Evolutionary conservation across 2,888 invertebrate species (phyloP).

Genomic region (Diarsia dahlii): DNA sequence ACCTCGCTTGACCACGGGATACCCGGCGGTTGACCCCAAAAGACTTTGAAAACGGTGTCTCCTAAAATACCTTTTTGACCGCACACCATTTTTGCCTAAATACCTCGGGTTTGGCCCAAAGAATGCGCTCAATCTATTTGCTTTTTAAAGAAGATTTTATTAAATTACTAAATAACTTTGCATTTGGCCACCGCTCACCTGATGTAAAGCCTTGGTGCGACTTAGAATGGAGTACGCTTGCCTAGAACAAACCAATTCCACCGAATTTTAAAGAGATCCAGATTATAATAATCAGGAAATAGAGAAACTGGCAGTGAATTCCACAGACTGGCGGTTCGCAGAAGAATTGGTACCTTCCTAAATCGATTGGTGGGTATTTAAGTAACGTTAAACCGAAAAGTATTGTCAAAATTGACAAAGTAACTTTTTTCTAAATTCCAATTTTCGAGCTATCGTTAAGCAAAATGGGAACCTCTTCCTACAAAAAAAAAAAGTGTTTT

Average conservation of each 20-base stretch:
- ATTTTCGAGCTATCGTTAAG: no score
- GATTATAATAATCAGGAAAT: background rate
- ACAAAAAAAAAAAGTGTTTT: background rate
- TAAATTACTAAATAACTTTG: background rate
- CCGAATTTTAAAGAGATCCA: background rate
- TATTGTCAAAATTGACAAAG: no score
- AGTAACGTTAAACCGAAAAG: no score
- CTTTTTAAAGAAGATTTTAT: background rate
- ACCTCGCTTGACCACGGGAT: constrained; percentile 5
- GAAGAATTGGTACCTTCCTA: background rate
- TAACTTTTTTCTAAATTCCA: no score
- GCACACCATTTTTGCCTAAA: background rate
- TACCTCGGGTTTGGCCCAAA: background rate
- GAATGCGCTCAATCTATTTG: background rate
- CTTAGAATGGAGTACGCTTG: background rate
- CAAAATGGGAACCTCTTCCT: background rate
- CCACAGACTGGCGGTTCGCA: background rate
- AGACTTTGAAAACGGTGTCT: constrained; percentile 28
- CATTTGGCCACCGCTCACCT: background rate
- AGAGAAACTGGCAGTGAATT: background rate
- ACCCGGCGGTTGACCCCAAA: constrained; percentile 4
- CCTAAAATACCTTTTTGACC: constrained; percentile 32
- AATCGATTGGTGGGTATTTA: background rate
- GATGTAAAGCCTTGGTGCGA: background rate
- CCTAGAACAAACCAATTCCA: background rate